Conservation (phyloP, 2,888 invertebrate genomes). For the Thumatha senex region DNA sequence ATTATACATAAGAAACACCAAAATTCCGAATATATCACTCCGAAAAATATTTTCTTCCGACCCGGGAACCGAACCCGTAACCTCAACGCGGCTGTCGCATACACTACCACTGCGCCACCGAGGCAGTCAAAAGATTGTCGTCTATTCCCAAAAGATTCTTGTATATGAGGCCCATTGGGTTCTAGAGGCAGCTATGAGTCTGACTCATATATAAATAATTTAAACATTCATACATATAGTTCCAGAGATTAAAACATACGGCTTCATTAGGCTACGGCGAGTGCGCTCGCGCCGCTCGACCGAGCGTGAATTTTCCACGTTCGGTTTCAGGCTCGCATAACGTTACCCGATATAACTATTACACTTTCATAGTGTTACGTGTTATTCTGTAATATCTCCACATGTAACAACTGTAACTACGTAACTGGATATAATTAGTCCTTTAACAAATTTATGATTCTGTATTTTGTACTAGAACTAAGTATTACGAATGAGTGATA, state of each 20-base stretch:
- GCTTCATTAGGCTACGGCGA: slow-evolving; percentile 10
- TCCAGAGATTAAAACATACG: slow-evolving; percentile 11
- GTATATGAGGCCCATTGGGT: not conserved
- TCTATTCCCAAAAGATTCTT: not conserved
- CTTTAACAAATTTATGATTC: slow-evolving; percentile 24
- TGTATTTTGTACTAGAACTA: no score
- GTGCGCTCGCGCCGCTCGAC: slow-evolving; percentile 62
- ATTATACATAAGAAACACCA: no score
- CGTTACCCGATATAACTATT: slow-evolving; percentile 73
- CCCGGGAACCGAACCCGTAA: no score
- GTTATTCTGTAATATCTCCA: slow-evolving; percentile 67
- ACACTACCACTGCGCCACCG: no score
- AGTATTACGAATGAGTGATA: no score
- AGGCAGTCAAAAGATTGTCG: not conserved
- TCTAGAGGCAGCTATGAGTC: no score
- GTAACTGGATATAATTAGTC: slow-evolving; percentile 31
- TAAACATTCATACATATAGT: slow-evolving; percentile 15
- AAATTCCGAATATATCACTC: no score
- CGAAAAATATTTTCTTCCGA: no score
- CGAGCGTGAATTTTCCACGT: slow-evolving; percentile 80
- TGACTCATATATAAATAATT: not conserved
- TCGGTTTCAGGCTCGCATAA: slow-evolving; percentile 78
- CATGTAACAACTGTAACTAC: slow-evolving; percentile 66
- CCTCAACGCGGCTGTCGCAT: no score
- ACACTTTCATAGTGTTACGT: slow-evolving; percentile 79